Percentiles rank a stretch among this genome's conserved stretches.
Conservation (phyloP, 1,140 invertebrate species). For the Ceratoteleas bidentatus region DNA sequence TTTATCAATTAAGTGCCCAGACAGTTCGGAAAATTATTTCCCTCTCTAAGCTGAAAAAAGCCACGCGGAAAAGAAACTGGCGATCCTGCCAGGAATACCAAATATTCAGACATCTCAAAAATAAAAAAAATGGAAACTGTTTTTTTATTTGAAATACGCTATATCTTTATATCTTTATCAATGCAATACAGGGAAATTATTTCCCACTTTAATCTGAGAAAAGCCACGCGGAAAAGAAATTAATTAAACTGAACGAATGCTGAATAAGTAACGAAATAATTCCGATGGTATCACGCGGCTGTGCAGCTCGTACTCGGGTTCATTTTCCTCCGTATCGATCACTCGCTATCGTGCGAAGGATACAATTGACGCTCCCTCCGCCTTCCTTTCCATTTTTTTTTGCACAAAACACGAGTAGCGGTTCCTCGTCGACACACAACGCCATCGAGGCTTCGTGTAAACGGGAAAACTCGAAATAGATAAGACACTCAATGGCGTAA, state of each 20-base stretch:
- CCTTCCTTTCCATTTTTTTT: slow-evolving; percentile 4
- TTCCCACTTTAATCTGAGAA: too few species aligned
- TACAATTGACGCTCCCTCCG: slow-evolving; percentile 19
- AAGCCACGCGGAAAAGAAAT: too few species aligned
- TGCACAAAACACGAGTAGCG: slow-evolving; percentile 27
- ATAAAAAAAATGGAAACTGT: too few species aligned
- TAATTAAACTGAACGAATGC: background rate
- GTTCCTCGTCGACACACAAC: slow-evolving; percentile 20
- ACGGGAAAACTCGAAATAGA: slow-evolving; percentile 30
- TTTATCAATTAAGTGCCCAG: too few species aligned
- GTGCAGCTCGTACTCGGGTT: background rate
- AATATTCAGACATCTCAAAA: too few species aligned
- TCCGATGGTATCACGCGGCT: background rate
- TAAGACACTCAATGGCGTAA: slow-evolving; percentile 21
- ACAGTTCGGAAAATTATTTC: too few species aligned
- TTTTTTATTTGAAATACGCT: too few species aligned
- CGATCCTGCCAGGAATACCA: too few species aligned
- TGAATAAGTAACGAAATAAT: background rate
- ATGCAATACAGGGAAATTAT: too few species aligned
- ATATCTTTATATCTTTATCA: too few species aligned
- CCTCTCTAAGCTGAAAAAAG: too few species aligned
- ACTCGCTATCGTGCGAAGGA: slow-evolving; percentile 14
- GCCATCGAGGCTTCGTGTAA: slow-evolving; percentile 18
- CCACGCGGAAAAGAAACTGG: too few species aligned
- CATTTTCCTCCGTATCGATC: slow-evolving; percentile 26